These are phyloP conservation scores for Steinernema carpocapsae DNA, from an alignment of 2,888 invertebrate genomes.

Conservation along the genomic window DNA sequence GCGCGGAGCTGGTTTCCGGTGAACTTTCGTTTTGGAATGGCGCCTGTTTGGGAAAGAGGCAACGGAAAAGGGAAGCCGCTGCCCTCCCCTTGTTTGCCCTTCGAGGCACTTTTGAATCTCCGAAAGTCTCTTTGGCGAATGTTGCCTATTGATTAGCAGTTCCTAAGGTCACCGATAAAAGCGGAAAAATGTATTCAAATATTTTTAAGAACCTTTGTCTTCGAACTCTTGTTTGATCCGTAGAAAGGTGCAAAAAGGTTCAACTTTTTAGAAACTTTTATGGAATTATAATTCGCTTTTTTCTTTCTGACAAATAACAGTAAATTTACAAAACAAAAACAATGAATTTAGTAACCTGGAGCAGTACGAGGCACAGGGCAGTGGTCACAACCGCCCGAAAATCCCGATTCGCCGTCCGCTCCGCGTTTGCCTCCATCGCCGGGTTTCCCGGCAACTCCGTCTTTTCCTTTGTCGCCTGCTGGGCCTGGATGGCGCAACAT, in stretches of 20 bases:
- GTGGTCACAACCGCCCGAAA: slow-evolving; percentile 19
- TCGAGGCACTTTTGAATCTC: not conserved
- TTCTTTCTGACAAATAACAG: too few relatives aligned
- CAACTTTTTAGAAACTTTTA: too few relatives aligned
- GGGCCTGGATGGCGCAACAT: not conserved
- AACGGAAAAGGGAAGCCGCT: not conserved
- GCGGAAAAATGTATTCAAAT: not conserved
- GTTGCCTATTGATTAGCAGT: too few relatives aligned
- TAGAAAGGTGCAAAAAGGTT: too few relatives aligned
- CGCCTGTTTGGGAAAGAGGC: not conserved
- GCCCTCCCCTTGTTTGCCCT: not conserved
- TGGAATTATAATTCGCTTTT: too few relatives aligned
- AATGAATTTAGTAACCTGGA: not conserved
- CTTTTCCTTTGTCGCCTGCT: slow-evolving; percentile 12
- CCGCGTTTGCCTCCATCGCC: slow-evolving; percentile 37
- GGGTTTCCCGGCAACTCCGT: slow-evolving; percentile 23
- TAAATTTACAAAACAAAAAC: not conserved
- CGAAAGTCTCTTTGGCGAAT: too few relatives aligned
- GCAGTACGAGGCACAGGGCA: slow-evolving; percentile 17
- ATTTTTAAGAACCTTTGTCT: not conserved
- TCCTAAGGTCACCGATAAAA: not conserved
- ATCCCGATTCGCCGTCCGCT: not conserved
- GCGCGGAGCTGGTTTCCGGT: not conserved
- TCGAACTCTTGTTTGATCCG: too few relatives aligned
- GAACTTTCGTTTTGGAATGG: slow-evolving; percentile 8